A percentile compares a stretch with the other conserved stretches of the same genome.
Evolutionary conservation across 2,113 vertebrate species (phyloP).

Genomic region (Tupaia chinensis): DNA sequence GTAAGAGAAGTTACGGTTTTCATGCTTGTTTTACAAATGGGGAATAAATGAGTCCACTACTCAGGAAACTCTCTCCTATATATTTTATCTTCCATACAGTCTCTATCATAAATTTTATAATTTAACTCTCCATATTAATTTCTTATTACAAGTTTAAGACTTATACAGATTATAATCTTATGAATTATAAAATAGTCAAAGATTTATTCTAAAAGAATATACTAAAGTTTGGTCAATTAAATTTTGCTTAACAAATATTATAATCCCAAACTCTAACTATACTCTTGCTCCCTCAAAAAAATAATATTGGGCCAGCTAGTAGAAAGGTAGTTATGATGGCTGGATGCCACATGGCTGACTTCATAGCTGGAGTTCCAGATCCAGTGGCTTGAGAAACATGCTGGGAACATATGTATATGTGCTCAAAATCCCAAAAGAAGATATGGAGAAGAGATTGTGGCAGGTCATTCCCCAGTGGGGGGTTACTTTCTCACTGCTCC

Average conservation of each 20-base stretch:
- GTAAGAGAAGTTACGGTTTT: conserved; percentile 34
- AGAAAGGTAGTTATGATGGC: too few species aligned
- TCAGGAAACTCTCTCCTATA: neutral
- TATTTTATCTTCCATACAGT: neutral
- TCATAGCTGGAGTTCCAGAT: too few species aligned
- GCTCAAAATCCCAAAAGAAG: too few species aligned
- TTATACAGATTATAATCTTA: conserved; percentile 17
- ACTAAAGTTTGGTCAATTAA: conserved; percentile 23
- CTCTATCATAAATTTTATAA: conserved; percentile 31
- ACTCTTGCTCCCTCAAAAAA: neutral
- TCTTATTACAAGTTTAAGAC: conserved; percentile 41
- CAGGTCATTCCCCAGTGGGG: too few species aligned
- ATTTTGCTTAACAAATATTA: conserved; percentile 51
- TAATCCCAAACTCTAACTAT: conserved; percentile 36
- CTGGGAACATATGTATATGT: too few species aligned
- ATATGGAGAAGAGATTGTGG: too few species aligned
- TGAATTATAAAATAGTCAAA: conserved; percentile 47
- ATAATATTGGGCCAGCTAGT: too few species aligned
- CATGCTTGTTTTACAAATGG: conserved; percentile 42
- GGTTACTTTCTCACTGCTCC: too few species aligned
- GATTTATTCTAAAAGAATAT: neutral
- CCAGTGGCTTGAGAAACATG: too few species aligned
- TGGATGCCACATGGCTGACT: too few species aligned
- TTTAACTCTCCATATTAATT: neutral
- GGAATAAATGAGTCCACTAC: neutral